Evolutionary conservation across 2,888 invertebrate genomes (phyloP), one percentile per base, ranked within the genome.

Genomic region (Mesopsocus fuscifrons): DNA sequence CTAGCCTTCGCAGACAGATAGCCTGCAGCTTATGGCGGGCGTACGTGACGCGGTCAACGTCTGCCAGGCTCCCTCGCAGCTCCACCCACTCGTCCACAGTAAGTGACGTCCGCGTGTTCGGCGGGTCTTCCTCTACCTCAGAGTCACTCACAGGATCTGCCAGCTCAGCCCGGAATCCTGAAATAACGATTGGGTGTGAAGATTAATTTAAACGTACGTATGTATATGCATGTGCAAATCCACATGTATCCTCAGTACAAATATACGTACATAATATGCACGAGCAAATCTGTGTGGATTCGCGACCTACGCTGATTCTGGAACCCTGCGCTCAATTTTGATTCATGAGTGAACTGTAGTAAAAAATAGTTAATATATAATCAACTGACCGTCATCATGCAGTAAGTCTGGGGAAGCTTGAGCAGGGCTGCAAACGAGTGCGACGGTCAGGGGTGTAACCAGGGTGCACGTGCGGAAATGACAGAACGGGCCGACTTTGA

Each of bases 391-490:
- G 13, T 40, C 21, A 40, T 18, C 18, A 5, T 21, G 21, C 1
- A 68, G 44, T 0, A 66, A 65, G 0, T 61, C 63, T 2, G 58
- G 49, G 1, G 75, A 69, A 44, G 80, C 59, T 38, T 77, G 57
- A 22, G 73, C 57, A 1, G 81, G 77, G 1, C 84, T 84, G 11
- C 77, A 76, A 52, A 85, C 79, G 23, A 92, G 54, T 0, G 82
- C 75, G 8, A 92, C 75, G 1, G 85, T 77, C 15, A 88, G 56
- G 0, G 89, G 76, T 8, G 87, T 79, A 1, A 94, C 72, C 5
- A 83, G 59, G 0, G 92, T 91, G 46, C 77, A 80, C 49, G 80
- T 80, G 34, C 79, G 72, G 2, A 85, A 72, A 54, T 78, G 74
- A 46, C 81, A 78, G 42, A 73, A 65, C 15, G 72, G 65, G 0